These are phyloP conservation scores for Campylomormyrus tamandua DNA, from an alignment of 2,113 vertebrate species.

Conservation along the genomic window DNA sequence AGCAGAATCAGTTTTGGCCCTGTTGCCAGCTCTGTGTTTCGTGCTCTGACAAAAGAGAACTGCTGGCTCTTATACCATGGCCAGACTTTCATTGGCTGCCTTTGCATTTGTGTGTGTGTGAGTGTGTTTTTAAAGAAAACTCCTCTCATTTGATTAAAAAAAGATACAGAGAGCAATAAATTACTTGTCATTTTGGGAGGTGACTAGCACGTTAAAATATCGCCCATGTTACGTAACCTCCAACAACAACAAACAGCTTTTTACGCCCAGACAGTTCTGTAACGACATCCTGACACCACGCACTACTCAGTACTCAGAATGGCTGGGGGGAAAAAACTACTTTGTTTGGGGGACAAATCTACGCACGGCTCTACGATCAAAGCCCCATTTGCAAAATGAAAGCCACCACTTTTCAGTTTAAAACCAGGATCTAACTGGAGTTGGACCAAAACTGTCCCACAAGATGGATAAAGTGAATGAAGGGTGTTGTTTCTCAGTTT, in stretches of 20 bases:
- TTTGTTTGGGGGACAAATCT: background rate
- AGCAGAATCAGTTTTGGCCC: background rate
- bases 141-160: slow-evolving; percentile 21
- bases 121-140: slow-evolving; percentile 17
- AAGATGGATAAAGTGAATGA: slow-evolving; percentile 61
- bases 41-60: slow-evolving; percentile 10
- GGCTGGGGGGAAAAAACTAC: background rate
- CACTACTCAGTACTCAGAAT: background rate
- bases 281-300: slow-evolving; percentile 18
- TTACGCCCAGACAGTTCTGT: slow-evolving; percentile 18
- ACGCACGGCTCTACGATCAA: background rate
- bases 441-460: slow-evolving; percentile 43
- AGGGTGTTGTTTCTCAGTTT: slow-evolving; percentile 55
- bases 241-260: slow-evolving; percentile 34
- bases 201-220: slow-evolving; percentile 20
- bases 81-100: background rate
- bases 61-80: background rate
- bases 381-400: background rate
- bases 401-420: slow-evolving; percentile 33
- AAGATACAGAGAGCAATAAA: slow-evolving; percentile 2
- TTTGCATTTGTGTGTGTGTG: background rate
- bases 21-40: slow-evolving; percentile 3
- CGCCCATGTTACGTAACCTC: slow-evolving; percentile 5
- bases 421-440: slow-evolving; percentile 30
- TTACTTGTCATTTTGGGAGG: slow-evolving; percentile 23